phyloP scores from a whole-genome alignment of 2,888 invertebrate genomes.

The Zhuqinia jingwanae region DNA sequence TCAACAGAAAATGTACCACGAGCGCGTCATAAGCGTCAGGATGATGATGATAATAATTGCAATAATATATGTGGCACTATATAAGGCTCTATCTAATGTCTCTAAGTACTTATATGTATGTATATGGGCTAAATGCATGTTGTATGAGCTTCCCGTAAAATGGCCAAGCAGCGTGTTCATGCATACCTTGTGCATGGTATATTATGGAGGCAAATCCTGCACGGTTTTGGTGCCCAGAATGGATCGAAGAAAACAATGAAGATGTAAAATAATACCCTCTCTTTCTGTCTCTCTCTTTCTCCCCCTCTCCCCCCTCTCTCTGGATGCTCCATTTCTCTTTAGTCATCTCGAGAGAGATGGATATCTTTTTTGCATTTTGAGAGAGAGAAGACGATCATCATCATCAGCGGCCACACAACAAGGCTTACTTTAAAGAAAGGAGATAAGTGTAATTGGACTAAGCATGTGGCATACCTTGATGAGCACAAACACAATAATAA shows the following conservation, averaged over 20 bases:
- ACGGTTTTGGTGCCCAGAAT: constrained; percentile 28
- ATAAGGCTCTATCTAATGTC: too few species aligned
- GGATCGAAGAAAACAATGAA: constrained; percentile 49
- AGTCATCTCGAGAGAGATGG: constrained; percentile 5
- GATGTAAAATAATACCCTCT: constrained; percentile 47
- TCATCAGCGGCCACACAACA: background rate
- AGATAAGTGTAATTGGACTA: background rate
- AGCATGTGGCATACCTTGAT: background rate
- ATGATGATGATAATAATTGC: background rate
- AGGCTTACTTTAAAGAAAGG: background rate
- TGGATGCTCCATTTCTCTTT: constrained; percentile 6
- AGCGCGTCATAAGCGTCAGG: constrained; percentile 7
- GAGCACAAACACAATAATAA: background rate
- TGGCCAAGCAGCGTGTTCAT: too few species aligned
- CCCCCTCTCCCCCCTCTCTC: too few species aligned
- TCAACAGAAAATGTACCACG: background rate
- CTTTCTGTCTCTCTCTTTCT: too few species aligned
- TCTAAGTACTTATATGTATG: too few species aligned
- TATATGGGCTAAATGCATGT: constrained; percentile 8
- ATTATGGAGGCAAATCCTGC: background rate
- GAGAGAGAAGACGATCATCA: background rate
- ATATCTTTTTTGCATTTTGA: constrained; percentile 19
- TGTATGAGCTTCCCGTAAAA: background rate
- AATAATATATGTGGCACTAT: constrained; percentile 1
- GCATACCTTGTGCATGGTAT: too few species aligned